phyloP scores from a whole-genome alignment of 2,888 invertebrate species.

The Cordilura impudica region DNA sequence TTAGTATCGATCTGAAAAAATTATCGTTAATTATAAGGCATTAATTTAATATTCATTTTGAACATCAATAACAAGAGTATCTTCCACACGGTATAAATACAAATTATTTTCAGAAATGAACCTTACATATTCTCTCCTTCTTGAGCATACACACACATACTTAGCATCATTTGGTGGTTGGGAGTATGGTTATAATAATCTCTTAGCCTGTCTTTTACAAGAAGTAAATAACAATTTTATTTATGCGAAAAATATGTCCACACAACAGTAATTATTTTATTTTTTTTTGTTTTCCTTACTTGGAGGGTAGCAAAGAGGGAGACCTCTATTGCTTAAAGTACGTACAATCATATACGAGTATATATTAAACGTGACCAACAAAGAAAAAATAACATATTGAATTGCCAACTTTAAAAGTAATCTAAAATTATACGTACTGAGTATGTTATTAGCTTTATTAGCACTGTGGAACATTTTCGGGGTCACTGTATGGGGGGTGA shows the following conservation, averaged over 20 bases:
- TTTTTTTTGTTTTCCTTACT: background rate
- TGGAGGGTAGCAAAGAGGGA: background rate
- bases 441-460: too few species aligned
- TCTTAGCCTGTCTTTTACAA: slow-evolving; percentile 12
- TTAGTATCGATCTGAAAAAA: slow-evolving; percentile 58
- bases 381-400: too few species aligned
- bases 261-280: slow-evolving; percentile 63
- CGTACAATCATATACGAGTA: too few species aligned
- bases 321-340: too few species aligned
- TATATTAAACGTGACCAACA: too few species aligned
- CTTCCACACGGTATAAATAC: slow-evolving; percentile 11
- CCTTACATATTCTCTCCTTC: background rate
- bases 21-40: slow-evolving; percentile 65
- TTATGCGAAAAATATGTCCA: slow-evolving; percentile 65
- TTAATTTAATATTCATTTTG: slow-evolving; percentile 66
- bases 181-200: background rate
- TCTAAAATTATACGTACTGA: too few species aligned
- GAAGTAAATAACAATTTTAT: slow-evolving; percentile 64
- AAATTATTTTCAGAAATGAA: slow-evolving; percentile 20
- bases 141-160: background rate
- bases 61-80: slow-evolving; percentile 6
- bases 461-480: too few species aligned
- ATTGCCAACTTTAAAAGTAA: too few species aligned
- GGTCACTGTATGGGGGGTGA: too few species aligned
- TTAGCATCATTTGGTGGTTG: background rate